Base-by-base conservation (phyloP, 2,797 vertebrate genomes). In the Sebastes kiyomatsui region DNA sequence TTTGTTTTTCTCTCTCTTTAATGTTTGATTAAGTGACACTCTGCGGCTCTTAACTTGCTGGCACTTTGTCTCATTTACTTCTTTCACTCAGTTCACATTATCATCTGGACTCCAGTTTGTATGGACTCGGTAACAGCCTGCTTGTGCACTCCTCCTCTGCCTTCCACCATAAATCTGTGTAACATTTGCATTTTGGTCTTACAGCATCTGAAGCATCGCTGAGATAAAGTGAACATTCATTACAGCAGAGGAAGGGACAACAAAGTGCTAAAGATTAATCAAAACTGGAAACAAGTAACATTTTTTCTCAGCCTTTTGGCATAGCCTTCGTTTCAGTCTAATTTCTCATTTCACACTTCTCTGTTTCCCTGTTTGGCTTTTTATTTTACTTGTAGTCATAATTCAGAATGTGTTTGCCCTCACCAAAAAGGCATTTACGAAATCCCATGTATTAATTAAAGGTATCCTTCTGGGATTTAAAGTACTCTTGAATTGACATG, bases 301-400 rank as follows among this genome's bases (percentile, higher is more conserved):
- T 77, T 71, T 28, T 49, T 5, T 20, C 12, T 28, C 35, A 35
- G 76, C 42, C 67, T 86, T 82, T 65, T 77, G 67, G 79, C 62
- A 58, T 52, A 75, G 74, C 65, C 52, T 67, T 67, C 0, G 13
- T 72, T 83, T 78, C n/a, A 60, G 52, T 66, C 61, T 69, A 55
- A 49, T 80, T 77, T 82, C 67, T 86, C 72, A 83, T 77, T 80
- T 85, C 76, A 88, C 81, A 82, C 75, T 65, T 73, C 33, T 83
- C 16, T 75, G 30, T 87, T 70, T 78, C 42, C 3, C 20, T 18
- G 38, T 58, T 71, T 12, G 2, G 13, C 42, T 65, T 68, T 62
- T 46, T 49, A 18, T 55, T 71, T 62, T 49, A 73, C 66, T 68
- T 55, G 13, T 10, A 77, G 42, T 72, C 38, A 68, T 70, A 67